Evolutionary conservation across 2,113 vertebrate species (phyloP), one percentile per base, ranked within the genome.

Genomic region (Elephas maximus): DNA sequence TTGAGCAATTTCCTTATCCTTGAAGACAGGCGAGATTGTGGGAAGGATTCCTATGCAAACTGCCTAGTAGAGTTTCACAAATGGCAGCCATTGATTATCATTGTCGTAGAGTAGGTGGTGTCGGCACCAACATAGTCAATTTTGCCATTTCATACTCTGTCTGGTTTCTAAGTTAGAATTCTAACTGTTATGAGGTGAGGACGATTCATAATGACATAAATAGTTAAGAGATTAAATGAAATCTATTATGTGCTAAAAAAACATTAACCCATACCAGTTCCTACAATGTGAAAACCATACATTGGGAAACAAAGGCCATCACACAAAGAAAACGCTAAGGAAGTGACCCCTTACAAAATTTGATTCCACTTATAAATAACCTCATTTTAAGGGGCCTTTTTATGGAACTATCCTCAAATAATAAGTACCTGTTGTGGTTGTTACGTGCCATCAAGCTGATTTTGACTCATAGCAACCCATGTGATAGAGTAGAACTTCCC

Each of bases 261-360:
- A 53, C 60, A 88, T 28, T 63, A 76, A 77, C 37, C 2, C 4
- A 44, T 51, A 71, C 21, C 20, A 51, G 21, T 69, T 77, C 5
- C 12, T 33, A 44, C 12, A 78, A 37, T 84, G 91, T 69, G n/a
- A 82, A 79, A 90, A 51, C 6, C 80, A 62, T 28, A 71, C 3
- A 30, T 10, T 74, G 74, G 8, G 8, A 93, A 92, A 71, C 20
- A 45, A 53, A 85, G 28, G 30, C 11, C 21, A 57, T 5, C 23
- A 41, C 37, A 63, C 85, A 88, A 76, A 15, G 21, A 51, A 80
- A 84, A 73, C 85, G 15, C 14, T 79, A 57, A 44, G 33, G 37
- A 88, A 89, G 44, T 41, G 18, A 90, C 8, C n/a, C 83, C 26
- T 77, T 26, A 80, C 11, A 95, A 94, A 94, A 85, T 41, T 78